Evolutionary conservation across 2,888 invertebrate species (phyloP), one percentile per base, ranked within the genome.

Genomic region (Pinctada fucata): DNA sequence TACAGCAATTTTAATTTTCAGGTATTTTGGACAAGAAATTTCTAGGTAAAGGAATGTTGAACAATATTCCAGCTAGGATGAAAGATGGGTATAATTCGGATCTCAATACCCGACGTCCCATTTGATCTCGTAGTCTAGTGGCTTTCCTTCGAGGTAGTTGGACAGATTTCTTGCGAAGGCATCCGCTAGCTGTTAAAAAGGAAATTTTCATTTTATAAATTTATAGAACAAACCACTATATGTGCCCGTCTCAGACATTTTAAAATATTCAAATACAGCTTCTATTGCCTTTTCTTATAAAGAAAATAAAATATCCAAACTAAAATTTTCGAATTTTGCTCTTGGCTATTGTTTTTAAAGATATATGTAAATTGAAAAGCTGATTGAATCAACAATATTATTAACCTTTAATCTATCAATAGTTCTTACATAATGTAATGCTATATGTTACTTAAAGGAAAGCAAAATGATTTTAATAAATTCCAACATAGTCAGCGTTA

Each of bases 161-260:
- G 88, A 78, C 66, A 93, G 93, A 89, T 94, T 94, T 52, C 92
- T 88, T 5, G 87, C 87, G 86, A 94, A 94, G 70, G 92, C 91
- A 79, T 91, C 89, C 3, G 93, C 93, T 68, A 94, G 91, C 87
- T 94, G 83, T 52, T 82, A 81, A 75, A 76, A 76, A 69, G 63
- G 72, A 72, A 31, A n/a, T 64, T 48, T 31, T 45, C 3, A 64
- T 5, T 58, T 10, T 63, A 3, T 63, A 45, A 31, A 8, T 10
- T 8, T 16, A 51, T 31, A 47, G 4, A 5, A 64, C 1, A 69
- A n/a, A 58, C 8, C 8, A 58, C 13, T 10, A 58, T 13, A 1
- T 1, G 1, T 8, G 58, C 13, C 10, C 1, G 58, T 58, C 8
- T 10, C 58, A 58, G 13, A 58, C 13, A 58, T 10, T 1, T n/a